phyloP scores from a whole-genome alignment of 2,797 vertebrate genomes.

The Chloroceryle amazona region DNA sequence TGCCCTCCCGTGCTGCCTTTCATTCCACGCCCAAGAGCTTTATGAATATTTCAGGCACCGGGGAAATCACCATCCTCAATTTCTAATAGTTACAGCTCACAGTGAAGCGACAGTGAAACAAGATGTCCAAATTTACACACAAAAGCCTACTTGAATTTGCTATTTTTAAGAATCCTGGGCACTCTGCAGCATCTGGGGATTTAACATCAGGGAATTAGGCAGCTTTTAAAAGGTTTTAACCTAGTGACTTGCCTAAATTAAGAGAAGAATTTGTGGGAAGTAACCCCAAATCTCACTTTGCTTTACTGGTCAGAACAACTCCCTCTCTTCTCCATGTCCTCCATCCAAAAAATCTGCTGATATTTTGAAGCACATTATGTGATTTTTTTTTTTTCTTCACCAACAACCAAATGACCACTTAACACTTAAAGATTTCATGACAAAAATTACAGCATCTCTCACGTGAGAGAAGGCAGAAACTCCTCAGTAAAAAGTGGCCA shows the following conservation, averaged over 20 bases:
- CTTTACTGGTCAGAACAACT: neutral
- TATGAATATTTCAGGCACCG: neutral
- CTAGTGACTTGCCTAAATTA: neutral
- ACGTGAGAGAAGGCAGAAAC: neutral
- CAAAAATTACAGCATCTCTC: neutral
- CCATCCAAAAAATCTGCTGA: neutral
- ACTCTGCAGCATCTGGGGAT: neutral
- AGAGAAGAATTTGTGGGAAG: neutral
- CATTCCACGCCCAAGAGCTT: neutral
- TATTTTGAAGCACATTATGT: neutral
- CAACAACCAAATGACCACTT: neutral
- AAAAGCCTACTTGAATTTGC: neutral
- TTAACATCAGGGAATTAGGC: neutral
- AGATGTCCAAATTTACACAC: neutral
- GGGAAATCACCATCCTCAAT: neutral
- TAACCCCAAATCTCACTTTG: neutral
- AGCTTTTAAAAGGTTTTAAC: neutral
- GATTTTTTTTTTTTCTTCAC: neutral
- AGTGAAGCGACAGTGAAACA: neutral
- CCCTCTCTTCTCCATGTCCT: neutral
- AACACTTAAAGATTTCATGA: neutral
- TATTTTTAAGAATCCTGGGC: neutral
- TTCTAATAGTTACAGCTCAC: neutral
- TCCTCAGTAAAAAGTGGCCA: neutral
- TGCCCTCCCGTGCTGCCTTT: neutral